Evolutionary conservation across 2,113 vertebrate species (phyloP), one percentile per base, ranked within the genome.

Genomic region (Thunnus thynnus): DNA sequence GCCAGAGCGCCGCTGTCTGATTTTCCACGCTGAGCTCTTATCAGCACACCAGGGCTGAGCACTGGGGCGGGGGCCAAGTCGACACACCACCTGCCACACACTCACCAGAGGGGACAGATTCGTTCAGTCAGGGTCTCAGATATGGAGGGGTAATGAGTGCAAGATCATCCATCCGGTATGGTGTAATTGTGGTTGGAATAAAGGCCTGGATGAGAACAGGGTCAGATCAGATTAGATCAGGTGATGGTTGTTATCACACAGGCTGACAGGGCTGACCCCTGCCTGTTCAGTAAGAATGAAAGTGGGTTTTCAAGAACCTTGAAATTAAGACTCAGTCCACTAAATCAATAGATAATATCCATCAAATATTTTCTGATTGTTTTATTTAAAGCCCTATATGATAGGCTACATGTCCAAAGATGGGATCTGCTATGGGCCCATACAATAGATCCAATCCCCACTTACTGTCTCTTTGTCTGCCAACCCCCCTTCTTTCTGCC

Each of bases 61-160:
- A 56, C 61, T 5, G 68, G 72, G 72, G 80, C 16, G 32, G 71
- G 76, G 78, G 85, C 25, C 65, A 69, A 78, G 89, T 78, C 68
- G 17, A 82, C 81, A 75, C 81, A 47, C 90, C 89, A 93, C 90
- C 90, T 92, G 91, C 92, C 90, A 88, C 89, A 80, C 67, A 30
- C 74, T 71, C 88, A 85, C 83, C 89, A 67, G 82, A 84, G 78
- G 88, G 85, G 78, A 78, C 83, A 64, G 76, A 85, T 71, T 82
- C 20, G 66, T 85, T 89, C 86, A 85, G 82, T 86, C 86, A 65
- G 75, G 70, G 86, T 82, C 86, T 77, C 71, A 4, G 82, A 91
- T 86, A 86, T 13, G 80, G 80, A 56, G 63, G 48, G 67, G 82
- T 85, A 84, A 92, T 91, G 79, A 90, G 84, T 70, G 78, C 41